Percentiles rank a stretch among this genome's conserved stretches.
These are phyloP conservation scores for Caenorhabditis doughertyi DNA, from an alignment of 2,888 invertebrate genomes.

Conservation along the genomic window DNA sequence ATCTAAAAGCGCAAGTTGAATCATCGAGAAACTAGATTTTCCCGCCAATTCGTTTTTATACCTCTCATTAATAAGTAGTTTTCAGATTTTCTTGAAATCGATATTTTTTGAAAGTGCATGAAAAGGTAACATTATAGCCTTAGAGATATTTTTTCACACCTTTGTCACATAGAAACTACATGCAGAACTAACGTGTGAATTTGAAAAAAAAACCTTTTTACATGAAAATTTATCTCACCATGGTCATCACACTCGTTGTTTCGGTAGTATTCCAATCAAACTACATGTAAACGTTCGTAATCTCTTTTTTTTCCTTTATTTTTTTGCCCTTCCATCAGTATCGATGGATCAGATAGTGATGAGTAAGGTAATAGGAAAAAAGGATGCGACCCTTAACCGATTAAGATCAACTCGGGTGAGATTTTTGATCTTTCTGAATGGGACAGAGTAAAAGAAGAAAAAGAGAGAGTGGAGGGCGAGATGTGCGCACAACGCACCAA, in stretches of 20 bases:
- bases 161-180: no score
- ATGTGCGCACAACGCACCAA: background rate
- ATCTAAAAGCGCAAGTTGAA: background rate
- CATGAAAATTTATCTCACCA: no score
- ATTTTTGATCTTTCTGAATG: slow-evolving; percentile 39
- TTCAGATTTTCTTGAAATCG: background rate
- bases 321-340: background rate
- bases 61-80: no score
- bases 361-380: slow-evolving; percentile 10
- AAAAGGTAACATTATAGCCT: no score
- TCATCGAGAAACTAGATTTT: background rate
- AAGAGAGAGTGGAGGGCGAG: background rate
- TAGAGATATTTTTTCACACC: no score
- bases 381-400: slow-evolving; percentile 37
- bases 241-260: no score
- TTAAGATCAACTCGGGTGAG: slow-evolving; percentile 28
- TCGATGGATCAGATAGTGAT: slow-evolving; percentile 36
- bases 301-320: background rate
- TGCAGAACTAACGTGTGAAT: no score
- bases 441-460: background rate
- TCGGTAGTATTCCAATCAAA: background rate
- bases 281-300: background rate
- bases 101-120: no score
- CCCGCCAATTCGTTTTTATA: background rate
- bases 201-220: no score